A percentile compares a stretch with the other conserved stretches of the same genome.
phyloP scores from a whole-genome alignment of 2,797 vertebrate species.

The Darevskia mixta region DNA sequence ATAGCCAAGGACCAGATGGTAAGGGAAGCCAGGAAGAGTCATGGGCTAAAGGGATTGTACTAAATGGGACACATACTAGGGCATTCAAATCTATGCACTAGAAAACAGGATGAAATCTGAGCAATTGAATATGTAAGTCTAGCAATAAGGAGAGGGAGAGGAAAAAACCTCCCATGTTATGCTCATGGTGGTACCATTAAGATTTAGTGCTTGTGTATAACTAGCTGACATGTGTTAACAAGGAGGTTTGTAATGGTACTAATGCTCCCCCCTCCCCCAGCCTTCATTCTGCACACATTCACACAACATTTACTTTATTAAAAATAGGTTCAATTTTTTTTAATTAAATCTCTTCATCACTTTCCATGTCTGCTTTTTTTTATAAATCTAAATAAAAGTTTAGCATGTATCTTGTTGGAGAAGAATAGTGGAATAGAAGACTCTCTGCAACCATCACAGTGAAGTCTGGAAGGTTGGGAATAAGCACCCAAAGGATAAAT shows the following conservation, averaged over 20 bases:
- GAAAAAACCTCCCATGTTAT: not conserved
- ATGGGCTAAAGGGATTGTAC: conserved; percentile 68
- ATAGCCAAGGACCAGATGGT: conserved; percentile 93
- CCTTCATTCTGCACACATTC: not conserved
- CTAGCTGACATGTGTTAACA: conserved; percentile 59
- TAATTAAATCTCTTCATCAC: too few relatives aligned
- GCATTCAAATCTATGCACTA: conserved; percentile 48
- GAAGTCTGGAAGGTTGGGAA: not conserved
- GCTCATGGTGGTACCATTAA: not conserved
- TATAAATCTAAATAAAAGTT: not conserved
- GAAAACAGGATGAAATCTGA: conserved; percentile 61
- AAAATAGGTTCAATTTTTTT: not conserved
- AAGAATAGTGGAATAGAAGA: not conserved
- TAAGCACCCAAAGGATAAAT: not conserved
- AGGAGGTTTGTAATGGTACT: conserved; percentile 51
- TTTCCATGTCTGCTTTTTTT: not conserved
- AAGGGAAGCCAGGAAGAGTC: conserved; percentile 82
- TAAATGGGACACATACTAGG: conserved; percentile 67
- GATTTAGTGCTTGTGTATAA: conserved; percentile 22
- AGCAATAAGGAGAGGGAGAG: conserved; percentile 43
- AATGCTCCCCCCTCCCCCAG: conserved; percentile 13
- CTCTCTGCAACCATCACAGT: not conserved
- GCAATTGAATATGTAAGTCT: conserved; percentile 59
- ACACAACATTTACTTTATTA: not conserved
- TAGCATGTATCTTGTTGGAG: not conserved